Evolutionary conservation across 92 coral and sea anemone genomes (phyloP).

Genomic region (Scolanthus callimorphus): DNA sequence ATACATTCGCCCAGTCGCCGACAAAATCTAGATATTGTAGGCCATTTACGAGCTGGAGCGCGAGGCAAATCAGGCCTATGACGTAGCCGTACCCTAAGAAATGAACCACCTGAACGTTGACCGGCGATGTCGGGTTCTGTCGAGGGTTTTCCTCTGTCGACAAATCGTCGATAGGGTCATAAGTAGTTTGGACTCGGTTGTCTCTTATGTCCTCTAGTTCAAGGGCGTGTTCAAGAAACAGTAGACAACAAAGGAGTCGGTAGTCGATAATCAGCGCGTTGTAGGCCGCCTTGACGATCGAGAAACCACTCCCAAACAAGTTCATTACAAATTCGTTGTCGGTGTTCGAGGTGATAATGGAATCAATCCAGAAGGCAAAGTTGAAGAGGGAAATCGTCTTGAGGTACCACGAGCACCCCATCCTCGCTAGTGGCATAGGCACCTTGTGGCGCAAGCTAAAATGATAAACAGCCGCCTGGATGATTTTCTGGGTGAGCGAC

Average conservation of each 20-base stretch:
- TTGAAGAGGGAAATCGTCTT: conserved; percentile 68
- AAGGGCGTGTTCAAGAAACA: conserved; percentile 84
- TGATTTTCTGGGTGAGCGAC: conserved; percentile 54
- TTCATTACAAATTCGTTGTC: conserved; percentile 57
- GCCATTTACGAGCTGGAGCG: conserved; percentile 58
- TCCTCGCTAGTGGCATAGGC: conserved; percentile 48
- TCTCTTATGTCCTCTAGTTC: conserved; percentile 62
- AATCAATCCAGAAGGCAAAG: conserved; percentile 83
- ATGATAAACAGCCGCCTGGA: conserved; percentile 70
- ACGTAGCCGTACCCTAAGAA: conserved; percentile 67
- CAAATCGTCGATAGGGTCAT: conserved; percentile 25
- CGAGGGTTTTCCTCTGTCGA: neutral
- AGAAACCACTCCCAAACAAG: conserved; percentile 70
- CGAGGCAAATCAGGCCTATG: conserved; percentile 55
- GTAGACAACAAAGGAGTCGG: conserved; percentile 70
- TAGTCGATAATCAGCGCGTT: conserved; percentile 80
- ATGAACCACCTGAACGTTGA: conserved; percentile 61
- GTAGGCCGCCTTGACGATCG: conserved; percentile 70
- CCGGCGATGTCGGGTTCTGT: conserved; percentile 8
- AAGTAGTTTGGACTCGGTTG: conserved; percentile 13
- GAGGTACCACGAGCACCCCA: conserved; percentile 78
- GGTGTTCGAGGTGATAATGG: conserved; percentile 42
- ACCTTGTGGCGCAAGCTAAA: conserved; percentile 83
- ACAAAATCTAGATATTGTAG: conserved; percentile 70
- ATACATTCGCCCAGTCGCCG: conserved; percentile 71